phyloP scores from a whole-genome alignment of 2,113 vertebrate species.

The Vimba vimba region DNA sequence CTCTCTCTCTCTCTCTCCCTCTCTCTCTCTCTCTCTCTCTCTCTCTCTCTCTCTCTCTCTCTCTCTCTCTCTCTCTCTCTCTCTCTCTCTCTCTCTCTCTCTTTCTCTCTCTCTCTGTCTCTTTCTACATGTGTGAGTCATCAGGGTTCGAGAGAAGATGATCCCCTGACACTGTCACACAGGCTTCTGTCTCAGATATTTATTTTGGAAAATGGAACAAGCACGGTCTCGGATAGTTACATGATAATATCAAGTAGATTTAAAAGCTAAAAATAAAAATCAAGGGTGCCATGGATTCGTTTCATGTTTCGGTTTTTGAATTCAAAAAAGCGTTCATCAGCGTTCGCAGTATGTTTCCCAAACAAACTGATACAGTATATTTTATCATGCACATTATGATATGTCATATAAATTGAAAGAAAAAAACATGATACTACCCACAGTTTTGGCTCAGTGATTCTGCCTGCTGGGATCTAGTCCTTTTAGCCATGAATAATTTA shows the following conservation, averaged over 20 bases:
- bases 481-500: constrained; percentile 39
- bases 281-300: not conserved
- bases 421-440: not conserved
- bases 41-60: not conserved
- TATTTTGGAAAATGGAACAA: constrained; percentile 28
- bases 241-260: not conserved
- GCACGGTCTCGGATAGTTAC: not conserved
- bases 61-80: not conserved
- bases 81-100: not conserved
- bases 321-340: not conserved
- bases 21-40: not conserved
- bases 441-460: not conserved
- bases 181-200: constrained; percentile 26
- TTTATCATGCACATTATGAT: not conserved
- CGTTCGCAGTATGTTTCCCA: not conserved
- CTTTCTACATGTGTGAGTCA: constrained; percentile 41
- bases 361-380: not conserved
- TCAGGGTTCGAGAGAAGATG: constrained; percentile 40
- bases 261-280: constrained; percentile 21
- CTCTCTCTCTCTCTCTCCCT: not conserved
- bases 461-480: constrained; percentile 30
- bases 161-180: constrained; percentile 10
- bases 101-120: not conserved
- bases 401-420: not conserved
- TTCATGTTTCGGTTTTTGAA: not conserved